A percentile compares a stretch with the other conserved stretches of the same genome.
Conservation (phyloP, 2,113 vertebrate species). For the Copsychus sechellarum region DNA sequence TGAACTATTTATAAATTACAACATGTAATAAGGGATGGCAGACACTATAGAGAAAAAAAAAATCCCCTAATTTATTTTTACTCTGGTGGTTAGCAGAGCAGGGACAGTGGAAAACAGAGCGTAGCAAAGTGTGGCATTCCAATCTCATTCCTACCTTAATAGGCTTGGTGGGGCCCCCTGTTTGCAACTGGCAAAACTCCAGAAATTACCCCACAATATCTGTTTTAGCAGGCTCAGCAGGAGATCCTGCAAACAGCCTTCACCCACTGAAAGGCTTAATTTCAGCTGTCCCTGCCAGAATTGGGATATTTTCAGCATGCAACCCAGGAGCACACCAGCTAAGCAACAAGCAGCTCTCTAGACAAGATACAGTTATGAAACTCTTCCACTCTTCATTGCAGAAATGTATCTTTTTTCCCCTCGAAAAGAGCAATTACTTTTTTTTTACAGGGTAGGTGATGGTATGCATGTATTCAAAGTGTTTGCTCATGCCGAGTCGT, state of each 20-base stretch:
- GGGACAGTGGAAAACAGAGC: constrained; percentile 12
- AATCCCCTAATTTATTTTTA: constrained; percentile 4
- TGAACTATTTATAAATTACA: constrained; percentile 24
- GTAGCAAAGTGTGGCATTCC: constrained; percentile 47
- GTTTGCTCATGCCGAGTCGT: not conserved
- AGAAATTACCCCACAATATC: constrained; percentile 50
- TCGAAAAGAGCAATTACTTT: not conserved
- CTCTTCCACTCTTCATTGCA: not conserved
- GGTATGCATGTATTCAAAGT: not conserved
- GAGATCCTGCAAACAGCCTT: constrained; percentile 27
- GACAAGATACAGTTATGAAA: not conserved
- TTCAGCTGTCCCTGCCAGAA: not conserved
- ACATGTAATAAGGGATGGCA: constrained; percentile 34
- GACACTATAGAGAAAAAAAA: not conserved
- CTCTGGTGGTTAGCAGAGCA: constrained; percentile 33
- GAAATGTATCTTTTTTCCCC: not conserved
- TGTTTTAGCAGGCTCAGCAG: constrained; percentile 18
- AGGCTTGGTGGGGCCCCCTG: constrained; percentile 15
- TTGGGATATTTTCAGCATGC: not conserved
- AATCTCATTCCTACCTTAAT: constrained; percentile 50
- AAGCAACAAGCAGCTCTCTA: not conserved
- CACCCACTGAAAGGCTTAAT: constrained; percentile 10
- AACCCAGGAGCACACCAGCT: not conserved
- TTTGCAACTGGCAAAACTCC: constrained; percentile 45
- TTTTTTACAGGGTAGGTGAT: not conserved